Evolutionary conservation across 1,140 invertebrate genomes (phyloP), one percentile per base, ranked within the genome.

Genomic region (Drosophila insularis): DNA sequence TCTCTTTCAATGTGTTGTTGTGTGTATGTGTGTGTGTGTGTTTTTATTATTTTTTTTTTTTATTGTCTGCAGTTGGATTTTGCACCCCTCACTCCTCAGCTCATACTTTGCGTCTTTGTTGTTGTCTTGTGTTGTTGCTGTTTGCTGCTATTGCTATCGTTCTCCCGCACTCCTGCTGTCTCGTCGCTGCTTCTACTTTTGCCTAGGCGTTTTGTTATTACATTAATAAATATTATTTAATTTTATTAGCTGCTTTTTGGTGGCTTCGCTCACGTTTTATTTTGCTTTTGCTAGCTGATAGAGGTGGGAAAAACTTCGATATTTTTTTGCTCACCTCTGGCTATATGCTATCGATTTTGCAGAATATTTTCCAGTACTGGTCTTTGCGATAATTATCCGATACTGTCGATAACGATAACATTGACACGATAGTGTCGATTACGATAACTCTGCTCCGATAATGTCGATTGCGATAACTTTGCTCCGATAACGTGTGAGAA

Each of bases 191-290:
- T 17, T 14, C 23, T 56, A 32, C 23, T n/a, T 56, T 56, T 14
- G 27, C 31, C 43, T 50, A 11, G 17, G 43, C 43, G 43, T 21
- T 50, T 50, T 0, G 43, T 50, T 50, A 50, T 50, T 21, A 50
- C 43, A 50, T 50, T 50, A 50, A 50, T 21, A 4, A 50, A 21
- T 50, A 50, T 50, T 50, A 50, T 50, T 50, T 50, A 21, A 50
- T 21, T 21, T 50, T 19, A 50, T 21, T 21, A 4, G 5, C 19
- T 58, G 31, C 55, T n/a, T 35, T 31, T 58, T 19, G 27, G 43
- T 58, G 27, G 27, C 27, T 58, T 58, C 55, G 32, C 55, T 58
- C 55, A 35, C 55, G 55, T 58, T 58, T 58, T 58, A 58, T 58
- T 58, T 58, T 31, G 32, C 32, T 58, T 58, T 31, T 58, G 55